Evolutionary conservation across 2,797 vertebrate genomes (phyloP).

Genomic region (Aratinga solstitialis): DNA sequence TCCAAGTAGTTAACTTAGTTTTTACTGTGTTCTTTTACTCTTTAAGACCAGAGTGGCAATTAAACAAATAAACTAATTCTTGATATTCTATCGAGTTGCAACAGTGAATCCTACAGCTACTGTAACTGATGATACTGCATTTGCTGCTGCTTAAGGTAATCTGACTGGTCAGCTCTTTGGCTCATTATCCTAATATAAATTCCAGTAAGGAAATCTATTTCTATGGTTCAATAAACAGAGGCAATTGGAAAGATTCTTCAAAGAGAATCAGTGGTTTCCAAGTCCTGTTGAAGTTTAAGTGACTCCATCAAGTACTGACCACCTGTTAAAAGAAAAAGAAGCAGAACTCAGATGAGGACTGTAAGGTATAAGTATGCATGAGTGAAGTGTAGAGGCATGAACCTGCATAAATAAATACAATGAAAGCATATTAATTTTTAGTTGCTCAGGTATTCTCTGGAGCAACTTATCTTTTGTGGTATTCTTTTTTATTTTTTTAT

Average conservation of each 20-base stretch:
- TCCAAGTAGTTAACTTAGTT: neutral
- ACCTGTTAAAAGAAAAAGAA: constrained; percentile 19
- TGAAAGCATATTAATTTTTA: neutral
- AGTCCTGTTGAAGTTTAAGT: neutral
- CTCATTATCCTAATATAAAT: constrained; percentile 54
- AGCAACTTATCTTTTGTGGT: neutral
- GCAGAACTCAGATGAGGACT: neutral
- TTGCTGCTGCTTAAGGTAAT: constrained; percentile 47
- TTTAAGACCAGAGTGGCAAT: constrained; percentile 2
- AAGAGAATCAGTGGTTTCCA: constrained; percentile 3
- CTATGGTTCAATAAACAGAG: constrained; percentile 44
- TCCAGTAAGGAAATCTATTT: constrained; percentile 44
- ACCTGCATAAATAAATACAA: neutral
- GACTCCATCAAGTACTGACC: neutral
- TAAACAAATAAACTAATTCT: constrained; percentile 1
- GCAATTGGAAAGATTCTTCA: constrained; percentile 44
- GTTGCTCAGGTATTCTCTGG: neutral
- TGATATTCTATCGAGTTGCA: constrained; percentile 20
- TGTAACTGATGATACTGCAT: constrained; percentile 35
- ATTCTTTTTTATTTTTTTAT: neutral
- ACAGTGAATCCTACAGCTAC: constrained; percentile 19
- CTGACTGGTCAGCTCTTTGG: constrained; percentile 53
- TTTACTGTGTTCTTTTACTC: neutral
- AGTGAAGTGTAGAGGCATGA: neutral
- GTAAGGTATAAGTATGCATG: neutral